These are phyloP conservation scores for Hypocryptadius cinnamomeus DNA, from an alignment of 2,113 vertebrate genomes.

Conservation along the genomic window DNA sequence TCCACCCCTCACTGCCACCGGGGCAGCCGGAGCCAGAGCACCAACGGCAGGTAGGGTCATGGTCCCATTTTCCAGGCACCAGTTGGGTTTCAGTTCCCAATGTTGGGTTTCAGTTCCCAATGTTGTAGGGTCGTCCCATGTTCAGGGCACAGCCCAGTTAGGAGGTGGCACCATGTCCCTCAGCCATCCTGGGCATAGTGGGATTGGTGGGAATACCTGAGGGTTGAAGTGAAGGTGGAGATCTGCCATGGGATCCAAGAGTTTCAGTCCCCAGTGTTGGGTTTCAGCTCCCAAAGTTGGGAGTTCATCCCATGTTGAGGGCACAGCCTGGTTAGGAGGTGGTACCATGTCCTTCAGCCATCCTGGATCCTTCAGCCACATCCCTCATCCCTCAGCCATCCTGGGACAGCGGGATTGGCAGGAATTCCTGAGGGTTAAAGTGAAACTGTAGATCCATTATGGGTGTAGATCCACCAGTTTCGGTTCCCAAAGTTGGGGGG, in stretches of 20 bases:
- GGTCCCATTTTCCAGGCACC: neutral
- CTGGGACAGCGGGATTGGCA: rapidly evolving
- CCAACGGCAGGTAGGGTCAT: constrained; percentile 67
- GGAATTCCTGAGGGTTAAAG: neutral
- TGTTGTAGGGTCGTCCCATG: rapidly evolving
- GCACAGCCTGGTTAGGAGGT: neutral
- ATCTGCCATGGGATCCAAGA: neutral
- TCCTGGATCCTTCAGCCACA: too few species aligned
- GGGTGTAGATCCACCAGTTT: neutral
- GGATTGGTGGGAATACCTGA: neutral
- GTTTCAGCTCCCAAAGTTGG: neutral
- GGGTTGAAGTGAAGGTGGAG: neutral
- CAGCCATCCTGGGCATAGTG: rapidly evolving
- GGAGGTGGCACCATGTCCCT: rapidly evolving
- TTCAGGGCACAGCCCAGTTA: neutral
- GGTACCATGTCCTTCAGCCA: rapidly evolving
- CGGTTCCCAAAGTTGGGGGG: neutral
- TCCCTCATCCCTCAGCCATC: neutral
- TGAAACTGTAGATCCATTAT: neutral
- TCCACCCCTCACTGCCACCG: constrained; percentile 59
- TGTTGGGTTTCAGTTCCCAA: neutral
- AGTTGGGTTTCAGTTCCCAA: neutral
- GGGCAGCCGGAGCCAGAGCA: constrained; percentile 36
- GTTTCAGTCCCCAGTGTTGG: neutral
- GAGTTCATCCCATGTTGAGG: rapidly evolving